phyloP scores from a whole-genome alignment of 2,888 invertebrate genomes.

The Drosophila paucipuncta region DNA sequence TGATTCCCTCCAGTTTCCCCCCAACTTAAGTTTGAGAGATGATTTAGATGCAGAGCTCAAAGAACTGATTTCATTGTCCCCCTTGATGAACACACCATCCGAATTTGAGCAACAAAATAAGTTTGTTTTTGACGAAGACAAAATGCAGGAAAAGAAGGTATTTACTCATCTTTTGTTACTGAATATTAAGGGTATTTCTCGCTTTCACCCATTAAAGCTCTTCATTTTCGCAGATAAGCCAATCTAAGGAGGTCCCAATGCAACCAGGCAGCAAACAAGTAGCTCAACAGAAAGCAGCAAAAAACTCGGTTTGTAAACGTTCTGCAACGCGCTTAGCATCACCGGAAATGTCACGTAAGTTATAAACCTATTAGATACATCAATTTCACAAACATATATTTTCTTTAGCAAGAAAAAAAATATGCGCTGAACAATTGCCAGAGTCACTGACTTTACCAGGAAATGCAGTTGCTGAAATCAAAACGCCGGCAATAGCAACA shows the following conservation, averaged over 20 bases:
- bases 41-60: constrained; percentile 40
- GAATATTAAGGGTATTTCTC: background rate
- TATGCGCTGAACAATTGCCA: background rate
- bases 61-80: constrained; percentile 33
- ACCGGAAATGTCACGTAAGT: constrained; percentile 14
- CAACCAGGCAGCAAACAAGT: background rate
- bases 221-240: background rate
- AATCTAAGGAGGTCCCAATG: background rate
- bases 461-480: background rate
- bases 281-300: background rate
- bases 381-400: background rate
- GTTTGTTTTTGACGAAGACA: background rate
- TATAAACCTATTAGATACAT: background rate
- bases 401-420: constrained; percentile 14
- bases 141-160: constrained; percentile 6
- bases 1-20: background rate
- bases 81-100: constrained; percentile 5
- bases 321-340: background rate
- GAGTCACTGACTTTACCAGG: background rate
- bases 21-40: constrained; percentile 38
- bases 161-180: background rate
- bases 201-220: background rate
- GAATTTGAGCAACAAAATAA: constrained; percentile 3
- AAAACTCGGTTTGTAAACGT: background rate
- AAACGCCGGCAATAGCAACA: background rate